Conservation (phyloP, 53 echinoderm and acorn worm species). For the Luidia sarsii region DNA sequence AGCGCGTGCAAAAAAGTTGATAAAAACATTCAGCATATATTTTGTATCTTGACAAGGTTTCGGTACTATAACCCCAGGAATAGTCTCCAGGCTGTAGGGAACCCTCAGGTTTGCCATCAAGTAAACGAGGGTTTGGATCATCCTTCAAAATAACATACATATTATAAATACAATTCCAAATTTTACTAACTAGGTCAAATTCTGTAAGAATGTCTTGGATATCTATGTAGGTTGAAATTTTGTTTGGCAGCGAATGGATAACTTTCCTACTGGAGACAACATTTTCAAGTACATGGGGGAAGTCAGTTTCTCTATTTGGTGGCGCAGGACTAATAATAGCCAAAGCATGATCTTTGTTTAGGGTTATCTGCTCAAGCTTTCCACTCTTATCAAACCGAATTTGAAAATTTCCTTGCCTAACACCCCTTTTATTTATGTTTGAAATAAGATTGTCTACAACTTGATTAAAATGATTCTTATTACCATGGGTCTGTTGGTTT, state of each 20-base stretch:
- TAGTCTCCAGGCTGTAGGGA: no score
- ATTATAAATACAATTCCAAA: no score
- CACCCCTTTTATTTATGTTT: conserved; percentile 63
- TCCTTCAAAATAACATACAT: no score
- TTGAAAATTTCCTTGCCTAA: conserved; percentile 66
- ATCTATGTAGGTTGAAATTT: background rate
- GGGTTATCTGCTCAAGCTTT: conserved; percentile 51
- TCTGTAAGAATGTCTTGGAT: background rate
- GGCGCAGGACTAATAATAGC: conserved; percentile 51
- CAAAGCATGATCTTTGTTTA: conserved; percentile 67
- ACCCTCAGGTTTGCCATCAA: no score
- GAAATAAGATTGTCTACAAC: conserved; percentile 10
- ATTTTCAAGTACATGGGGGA: conserved; percentile 55
- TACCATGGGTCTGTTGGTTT: no score
- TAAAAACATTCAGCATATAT: no score
- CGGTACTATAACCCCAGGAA: no score
- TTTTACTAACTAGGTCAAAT: no score
- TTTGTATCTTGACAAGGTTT: no score
- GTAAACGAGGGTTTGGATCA: no score
- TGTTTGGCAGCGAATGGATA: background rate
- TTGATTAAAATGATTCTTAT: conserved; percentile 3
- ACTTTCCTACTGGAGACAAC: conserved; percentile 30
- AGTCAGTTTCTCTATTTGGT: conserved; percentile 10
- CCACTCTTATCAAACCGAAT: conserved; percentile 60
- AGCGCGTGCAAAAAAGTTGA: no score